phyloP scores from a whole-genome alignment of 2,888 invertebrate species.

The Cylindroiulus punctatus region DNA sequence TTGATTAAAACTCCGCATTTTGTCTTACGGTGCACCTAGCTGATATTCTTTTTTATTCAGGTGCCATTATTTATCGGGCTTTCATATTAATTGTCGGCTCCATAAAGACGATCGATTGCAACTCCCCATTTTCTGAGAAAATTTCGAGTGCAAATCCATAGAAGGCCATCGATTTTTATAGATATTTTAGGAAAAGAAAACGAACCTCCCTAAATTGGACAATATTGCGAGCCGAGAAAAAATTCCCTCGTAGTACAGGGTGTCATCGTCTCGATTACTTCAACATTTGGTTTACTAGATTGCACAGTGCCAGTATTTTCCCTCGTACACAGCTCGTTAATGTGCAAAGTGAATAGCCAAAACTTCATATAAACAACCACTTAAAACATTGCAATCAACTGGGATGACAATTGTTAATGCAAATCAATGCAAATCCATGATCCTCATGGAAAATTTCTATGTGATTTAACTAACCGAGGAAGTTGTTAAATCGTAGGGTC shows the following conservation, averaged over 20 bases:
- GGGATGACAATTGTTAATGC: too few species aligned
- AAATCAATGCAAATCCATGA: too few species aligned
- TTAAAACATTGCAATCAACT: too few species aligned
- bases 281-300: too few species aligned
- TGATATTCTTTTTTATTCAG: slow-evolving; percentile 31
- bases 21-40: background rate
- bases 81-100: slow-evolving; percentile 47
- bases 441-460: too few species aligned
- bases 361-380: too few species aligned
- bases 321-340: too few species aligned
- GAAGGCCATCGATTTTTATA: slow-evolving; percentile 16
- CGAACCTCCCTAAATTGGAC: slow-evolving; percentile 6
- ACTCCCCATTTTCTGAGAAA: slow-evolving; percentile 30
- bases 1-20: slow-evolving; percentile 12
- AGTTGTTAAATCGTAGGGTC: too few species aligned
- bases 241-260: background rate
- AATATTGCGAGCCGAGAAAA: background rate
- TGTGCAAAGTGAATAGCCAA: too few species aligned
- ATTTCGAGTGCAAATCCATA: slow-evolving; percentile 18
- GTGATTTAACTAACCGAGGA: too few species aligned
- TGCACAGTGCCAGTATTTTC: too few species aligned
- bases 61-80: slow-evolving; percentile 41
- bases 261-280: background rate
- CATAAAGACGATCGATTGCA: slow-evolving; percentile 42
- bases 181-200: background rate